These are phyloP conservation scores for Enteromius trimaculatus DNA, from an alignment of 2,797 vertebrate genomes.

Conservation along the genomic window DNA sequence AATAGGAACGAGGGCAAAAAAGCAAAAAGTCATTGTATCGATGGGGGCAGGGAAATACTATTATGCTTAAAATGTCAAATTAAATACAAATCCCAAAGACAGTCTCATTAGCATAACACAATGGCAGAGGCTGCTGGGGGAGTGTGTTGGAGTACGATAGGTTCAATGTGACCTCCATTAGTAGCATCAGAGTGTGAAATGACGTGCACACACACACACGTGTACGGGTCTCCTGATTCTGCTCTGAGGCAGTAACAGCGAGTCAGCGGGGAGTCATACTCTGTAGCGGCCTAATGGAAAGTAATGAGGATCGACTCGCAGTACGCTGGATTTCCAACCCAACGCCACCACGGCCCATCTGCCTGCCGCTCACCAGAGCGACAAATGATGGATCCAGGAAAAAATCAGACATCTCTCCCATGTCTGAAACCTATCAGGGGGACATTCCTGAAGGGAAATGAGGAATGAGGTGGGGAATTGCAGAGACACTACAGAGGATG, in stretches of 20 bases:
- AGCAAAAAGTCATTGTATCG: not conserved
- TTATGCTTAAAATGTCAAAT: slow-evolving; percentile 17
- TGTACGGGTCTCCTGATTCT: slow-evolving; percentile 37
- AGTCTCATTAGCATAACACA: slow-evolving; percentile 29
- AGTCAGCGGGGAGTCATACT: slow-evolving; percentile 42
- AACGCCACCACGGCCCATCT: slow-evolving; percentile 28
- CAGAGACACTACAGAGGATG: not conserved
- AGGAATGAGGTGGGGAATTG: slow-evolving; percentile 22
- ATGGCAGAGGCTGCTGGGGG: slow-evolving; percentile 2
- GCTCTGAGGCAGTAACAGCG: slow-evolving; percentile 26
- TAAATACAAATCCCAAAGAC: slow-evolving; percentile 26
- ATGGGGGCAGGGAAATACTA: slow-evolving; percentile 11
- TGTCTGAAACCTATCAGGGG: not conserved
- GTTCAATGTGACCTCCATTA: slow-evolving; percentile 80
- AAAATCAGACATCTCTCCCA: slow-evolving; percentile 29
- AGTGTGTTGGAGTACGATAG: slow-evolving; percentile 24
- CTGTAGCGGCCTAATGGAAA: slow-evolving; percentile 48
- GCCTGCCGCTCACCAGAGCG: slow-evolving; percentile 2
- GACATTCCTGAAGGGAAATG: slow-evolving; percentile 26
- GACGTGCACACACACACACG: slow-evolving; percentile 48
- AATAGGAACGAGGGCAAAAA: not conserved
- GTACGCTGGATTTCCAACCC: slow-evolving; percentile 32
- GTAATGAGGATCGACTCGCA: slow-evolving; percentile 59
- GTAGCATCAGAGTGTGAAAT: slow-evolving; percentile 77
- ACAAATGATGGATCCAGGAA: slow-evolving; percentile 25